Percentiles rank a stretch among this genome's conserved stretches.
Evolutionary conservation across 1,140 invertebrate species (phyloP).

Genomic region (Mizuhopecten yessoensis): DNA sequence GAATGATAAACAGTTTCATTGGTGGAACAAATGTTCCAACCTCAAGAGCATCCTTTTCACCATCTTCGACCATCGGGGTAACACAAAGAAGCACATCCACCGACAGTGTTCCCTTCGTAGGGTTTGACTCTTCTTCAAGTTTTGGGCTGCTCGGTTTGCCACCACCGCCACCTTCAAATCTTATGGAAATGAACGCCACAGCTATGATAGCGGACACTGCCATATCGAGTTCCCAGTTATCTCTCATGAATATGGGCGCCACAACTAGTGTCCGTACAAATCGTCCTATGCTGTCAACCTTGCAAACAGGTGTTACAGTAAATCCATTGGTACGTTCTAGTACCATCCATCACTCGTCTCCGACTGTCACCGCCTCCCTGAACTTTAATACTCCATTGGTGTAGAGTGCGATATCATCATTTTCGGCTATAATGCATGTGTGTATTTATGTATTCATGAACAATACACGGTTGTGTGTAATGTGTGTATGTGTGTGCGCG

Average conservation of each 20-base stretch:
- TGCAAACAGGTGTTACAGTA: neutral
- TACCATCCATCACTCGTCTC: neutral
- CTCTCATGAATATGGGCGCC: neutral
- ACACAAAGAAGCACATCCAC: neutral
- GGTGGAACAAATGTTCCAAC: neutral
- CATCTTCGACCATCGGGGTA: neutral
- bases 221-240: constrained; percentile 17
- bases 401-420: neutral
- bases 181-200: constrained; percentile 5
- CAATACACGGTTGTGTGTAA: neutral
- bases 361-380: neutral
- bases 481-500: neutral
- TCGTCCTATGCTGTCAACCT: neutral
- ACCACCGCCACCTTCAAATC: neutral
- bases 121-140: neutral
- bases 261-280: neutral
- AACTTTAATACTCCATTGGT: neutral
- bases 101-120: neutral
- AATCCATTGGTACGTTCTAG: neutral
- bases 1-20: neutral
- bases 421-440: neutral
- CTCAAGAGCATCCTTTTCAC: neutral
- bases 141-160: neutral
- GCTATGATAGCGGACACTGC: neutral
- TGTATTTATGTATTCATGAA: neutral